Conservation (phyloP, 2,797 vertebrate species). For the Cottoperca gobio region DNA sequence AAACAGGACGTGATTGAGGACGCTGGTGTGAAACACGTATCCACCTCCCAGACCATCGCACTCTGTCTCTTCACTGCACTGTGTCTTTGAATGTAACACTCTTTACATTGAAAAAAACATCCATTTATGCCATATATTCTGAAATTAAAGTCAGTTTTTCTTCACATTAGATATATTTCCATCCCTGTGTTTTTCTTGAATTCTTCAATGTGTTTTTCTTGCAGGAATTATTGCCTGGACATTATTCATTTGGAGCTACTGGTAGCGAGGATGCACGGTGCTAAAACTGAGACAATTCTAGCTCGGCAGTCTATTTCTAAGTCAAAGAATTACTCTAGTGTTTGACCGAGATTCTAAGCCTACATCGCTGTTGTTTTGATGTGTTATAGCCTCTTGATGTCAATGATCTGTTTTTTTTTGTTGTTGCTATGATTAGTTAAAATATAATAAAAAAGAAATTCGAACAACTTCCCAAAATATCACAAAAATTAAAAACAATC, state of each 20-base stretch:
- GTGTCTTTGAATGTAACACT: neutral
- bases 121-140: neutral
- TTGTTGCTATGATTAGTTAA: neutral
- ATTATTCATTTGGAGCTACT: no score
- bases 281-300: neutral
- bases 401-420: no score
- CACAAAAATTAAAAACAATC: no score
- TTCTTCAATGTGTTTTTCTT: no score
- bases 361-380: neutral
- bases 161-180: neutral
- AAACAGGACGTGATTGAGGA: slow-evolving; percentile 21
- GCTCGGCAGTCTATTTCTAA: neutral
- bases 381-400: neutral
- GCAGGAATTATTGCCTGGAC: no score
- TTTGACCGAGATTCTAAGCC: neutral
- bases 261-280: no score
- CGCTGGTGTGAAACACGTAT: slow-evolving; percentile 7
- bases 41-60: slow-evolving; percentile 5
- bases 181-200: neutral
- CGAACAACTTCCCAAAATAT: neutral
- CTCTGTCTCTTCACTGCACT: neutral
- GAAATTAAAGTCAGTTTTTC: neutral
- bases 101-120: neutral
- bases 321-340: neutral
- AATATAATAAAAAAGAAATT: no score